These are phyloP conservation scores for Sisor rabdophorus DNA, from an alignment of 2,113 vertebrate species.

Conservation along the genomic window DNA sequence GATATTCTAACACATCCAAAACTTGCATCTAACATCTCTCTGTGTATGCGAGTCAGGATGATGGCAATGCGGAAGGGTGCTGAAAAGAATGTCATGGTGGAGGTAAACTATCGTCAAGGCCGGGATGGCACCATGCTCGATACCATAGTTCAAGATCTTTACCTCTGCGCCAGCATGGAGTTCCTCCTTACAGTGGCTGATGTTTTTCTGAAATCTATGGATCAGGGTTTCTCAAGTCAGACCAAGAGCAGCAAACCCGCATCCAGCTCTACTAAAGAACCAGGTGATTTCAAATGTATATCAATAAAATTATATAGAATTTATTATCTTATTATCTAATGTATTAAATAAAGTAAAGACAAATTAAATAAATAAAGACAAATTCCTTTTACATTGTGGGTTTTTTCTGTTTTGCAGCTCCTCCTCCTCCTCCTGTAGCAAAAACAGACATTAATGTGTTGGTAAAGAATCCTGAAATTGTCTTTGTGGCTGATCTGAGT, in stretches of 20 bases:
- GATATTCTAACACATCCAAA: neutral
- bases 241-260: conserved; percentile 69
- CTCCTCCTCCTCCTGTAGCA: conserved; percentile 62
- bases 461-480: conserved; percentile 90
- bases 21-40: neutral
- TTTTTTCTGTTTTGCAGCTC: conserved; percentile 10
- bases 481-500: conserved; percentile 94
- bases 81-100: conserved; percentile 89
- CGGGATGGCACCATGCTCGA: conserved; percentile 78
- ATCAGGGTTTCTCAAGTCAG: conserved; percentile 71
- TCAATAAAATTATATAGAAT: too few species aligned
- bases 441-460: conserved; percentile 81
- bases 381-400: too few species aligned
- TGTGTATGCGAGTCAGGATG: conserved; percentile 73
- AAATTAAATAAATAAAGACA: too few species aligned
- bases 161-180: conserved; percentile 94
- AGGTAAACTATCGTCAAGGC: conserved; percentile 81
- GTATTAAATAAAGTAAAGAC: too few species aligned
- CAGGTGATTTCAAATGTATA: conserved; percentile 71
- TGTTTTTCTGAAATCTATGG: conserved; percentile 84
- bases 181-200: conserved; percentile 88
- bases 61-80: conserved; percentile 83
- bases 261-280: conserved; percentile 64
- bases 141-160: conserved; percentile 82
- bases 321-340: too few species aligned